A percentile compares a stretch with the other conserved stretches of the same genome.
Conservation (phyloP, 2,797 vertebrate species). For the Nyctibius grandis region DNA sequence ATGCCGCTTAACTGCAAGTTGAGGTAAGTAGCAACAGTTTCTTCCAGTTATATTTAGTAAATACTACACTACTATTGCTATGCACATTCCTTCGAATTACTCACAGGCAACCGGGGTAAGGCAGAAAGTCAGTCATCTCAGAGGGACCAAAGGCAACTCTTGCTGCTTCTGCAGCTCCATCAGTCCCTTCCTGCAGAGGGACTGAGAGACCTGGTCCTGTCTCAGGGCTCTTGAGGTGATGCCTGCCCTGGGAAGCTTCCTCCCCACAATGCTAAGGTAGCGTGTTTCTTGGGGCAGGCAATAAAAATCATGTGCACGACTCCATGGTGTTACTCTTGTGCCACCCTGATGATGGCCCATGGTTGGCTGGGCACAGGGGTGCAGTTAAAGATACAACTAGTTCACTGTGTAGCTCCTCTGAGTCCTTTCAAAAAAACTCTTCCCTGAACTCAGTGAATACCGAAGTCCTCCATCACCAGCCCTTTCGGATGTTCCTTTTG, state of each 20-base stretch:
- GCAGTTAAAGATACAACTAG: not conserved
- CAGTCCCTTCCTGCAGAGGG: not conserved
- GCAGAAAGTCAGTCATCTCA: not conserved
- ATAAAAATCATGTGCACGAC: not conserved
- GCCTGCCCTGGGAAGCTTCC: not conserved
- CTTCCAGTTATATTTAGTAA: conserved; percentile 34
- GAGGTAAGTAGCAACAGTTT: conserved; percentile 30
- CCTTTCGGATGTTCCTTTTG: not conserved
- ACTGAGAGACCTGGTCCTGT: not conserved
- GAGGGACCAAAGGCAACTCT: not conserved
- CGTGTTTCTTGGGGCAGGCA: not conserved
- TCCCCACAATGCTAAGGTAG: not conserved
- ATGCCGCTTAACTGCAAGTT: not conserved
- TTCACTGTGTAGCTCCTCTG: not conserved
- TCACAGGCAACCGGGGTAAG: not conserved
- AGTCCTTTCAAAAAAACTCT: not conserved
- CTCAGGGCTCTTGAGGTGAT: not conserved
- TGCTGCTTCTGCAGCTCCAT: not conserved
- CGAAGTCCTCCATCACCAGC: not conserved
- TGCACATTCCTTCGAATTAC: not conserved
- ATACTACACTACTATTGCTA: conserved; percentile 8
- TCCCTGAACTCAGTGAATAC: not conserved
- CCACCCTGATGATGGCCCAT: not conserved
- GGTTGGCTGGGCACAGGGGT: not conserved
- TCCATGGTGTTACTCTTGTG: not conserved